phyloP scores from a whole-genome alignment of 2,797 vertebrate species.

The Takifugu rubripes region DNA sequence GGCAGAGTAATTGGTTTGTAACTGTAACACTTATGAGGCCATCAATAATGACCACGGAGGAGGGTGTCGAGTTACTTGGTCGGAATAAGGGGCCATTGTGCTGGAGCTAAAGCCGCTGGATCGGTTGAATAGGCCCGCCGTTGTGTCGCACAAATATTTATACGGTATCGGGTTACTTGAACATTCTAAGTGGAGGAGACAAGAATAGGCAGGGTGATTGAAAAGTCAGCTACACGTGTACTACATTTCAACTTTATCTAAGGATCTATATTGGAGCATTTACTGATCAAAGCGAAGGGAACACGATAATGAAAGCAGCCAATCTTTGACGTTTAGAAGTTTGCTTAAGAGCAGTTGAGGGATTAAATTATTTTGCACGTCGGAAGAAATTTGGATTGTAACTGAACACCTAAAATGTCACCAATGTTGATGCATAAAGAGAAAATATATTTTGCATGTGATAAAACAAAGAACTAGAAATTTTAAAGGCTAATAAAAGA shows the following conservation, averaged over 20 bases:
- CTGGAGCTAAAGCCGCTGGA: slow-evolving; percentile 59
- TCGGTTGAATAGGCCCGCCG: slow-evolving; percentile 69
- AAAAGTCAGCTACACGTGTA: slow-evolving; percentile 77
- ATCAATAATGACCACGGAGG: slow-evolving; percentile 77
- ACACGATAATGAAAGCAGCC: slow-evolving; percentile 28
- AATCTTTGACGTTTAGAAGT: no score
- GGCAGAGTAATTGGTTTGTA: slow-evolving; percentile 84
- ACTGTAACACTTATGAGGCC: slow-evolving; percentile 81
- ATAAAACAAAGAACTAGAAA: no score
- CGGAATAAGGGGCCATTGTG: slow-evolving; percentile 60
- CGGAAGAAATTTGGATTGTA: neutral
- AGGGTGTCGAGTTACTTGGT: slow-evolving; percentile 71
- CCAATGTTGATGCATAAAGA: no score
- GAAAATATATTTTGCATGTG: no score
- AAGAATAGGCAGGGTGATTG: slow-evolving; percentile 77
- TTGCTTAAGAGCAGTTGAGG: neutral
- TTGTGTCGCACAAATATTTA: slow-evolving; percentile 81
- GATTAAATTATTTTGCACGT: neutral
- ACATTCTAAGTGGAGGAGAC: slow-evolving; percentile 69
- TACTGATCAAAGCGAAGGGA: slow-evolving; percentile 65
- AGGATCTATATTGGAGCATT: slow-evolving; percentile 61
- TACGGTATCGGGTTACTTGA: slow-evolving; percentile 73
- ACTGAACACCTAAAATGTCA: neutral
- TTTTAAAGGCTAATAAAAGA: no score
- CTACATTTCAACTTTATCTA: slow-evolving; percentile 66